Percentiles rank a stretch among this genome's conserved stretches.
Evolutionary conservation across 2,888 invertebrate genomes (phyloP).

Genomic region (Ditula angustiorana): DNA sequence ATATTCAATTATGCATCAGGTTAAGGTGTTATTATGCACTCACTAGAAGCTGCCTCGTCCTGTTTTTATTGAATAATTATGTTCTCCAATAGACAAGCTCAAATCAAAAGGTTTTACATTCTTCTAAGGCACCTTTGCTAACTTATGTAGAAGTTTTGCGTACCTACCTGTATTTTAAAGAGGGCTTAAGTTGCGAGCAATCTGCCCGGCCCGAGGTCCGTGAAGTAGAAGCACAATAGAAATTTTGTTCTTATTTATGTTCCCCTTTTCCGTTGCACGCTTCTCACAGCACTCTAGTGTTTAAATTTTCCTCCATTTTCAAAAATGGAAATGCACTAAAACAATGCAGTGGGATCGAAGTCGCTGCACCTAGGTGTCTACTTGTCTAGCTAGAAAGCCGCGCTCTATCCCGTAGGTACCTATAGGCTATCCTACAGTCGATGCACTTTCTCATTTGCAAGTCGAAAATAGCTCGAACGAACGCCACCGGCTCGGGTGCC

Average conservation of each 20-base stretch:
- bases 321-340: not conserved
- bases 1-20: slow-evolving; percentile 10
- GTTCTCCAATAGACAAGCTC: too few species aligned
- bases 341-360: not conserved
- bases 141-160: not conserved
- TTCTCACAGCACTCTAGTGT: not conserved
- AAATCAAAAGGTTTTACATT: not conserved
- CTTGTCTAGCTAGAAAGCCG: not conserved
- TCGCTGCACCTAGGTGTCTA: not conserved
- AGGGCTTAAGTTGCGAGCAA: not conserved
- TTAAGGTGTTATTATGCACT: slow-evolving; percentile 14
- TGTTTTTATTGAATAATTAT: not conserved
- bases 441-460: slow-evolving; percentile 80
- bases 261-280: not conserved
- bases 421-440: slow-evolving; percentile 46
- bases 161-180: not conserved
- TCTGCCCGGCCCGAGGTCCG: not conserved
- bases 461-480: slow-evolving; percentile 74
- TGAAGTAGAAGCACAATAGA: not conserved
- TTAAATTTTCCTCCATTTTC: not conserved
- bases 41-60: not conserved
- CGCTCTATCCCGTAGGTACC: slow-evolving; percentile 8
- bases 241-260: not conserved
- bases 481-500: slow-evolving; percentile 44
- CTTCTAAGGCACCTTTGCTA: not conserved